phyloP scores from a whole-genome alignment of 2,888 invertebrate genomes.

The Subacronicta megacephala region DNA sequence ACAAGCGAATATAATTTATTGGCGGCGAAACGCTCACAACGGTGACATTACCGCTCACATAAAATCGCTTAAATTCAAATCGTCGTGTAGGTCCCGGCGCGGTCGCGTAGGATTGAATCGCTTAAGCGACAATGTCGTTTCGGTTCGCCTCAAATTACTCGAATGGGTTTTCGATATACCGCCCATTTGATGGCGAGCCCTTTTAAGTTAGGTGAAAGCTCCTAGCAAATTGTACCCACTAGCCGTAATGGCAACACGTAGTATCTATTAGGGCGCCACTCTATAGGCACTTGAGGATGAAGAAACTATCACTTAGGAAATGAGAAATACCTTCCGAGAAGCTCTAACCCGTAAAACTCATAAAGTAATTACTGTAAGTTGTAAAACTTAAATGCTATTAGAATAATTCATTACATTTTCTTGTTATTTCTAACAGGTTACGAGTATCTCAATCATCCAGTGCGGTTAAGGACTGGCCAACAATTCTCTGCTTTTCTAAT shows the following conservation, averaged over 20 bases:
- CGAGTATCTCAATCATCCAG: too few relatives aligned
- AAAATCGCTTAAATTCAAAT: slow-evolving; percentile 80
- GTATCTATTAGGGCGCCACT: slow-evolving; percentile 56
- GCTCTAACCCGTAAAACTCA: slow-evolving; percentile 23
- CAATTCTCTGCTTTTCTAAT: too few relatives aligned
- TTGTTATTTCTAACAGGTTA: too few relatives aligned
- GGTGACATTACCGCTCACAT: slow-evolving; percentile 62
- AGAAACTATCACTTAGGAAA: slow-evolving; percentile 54
- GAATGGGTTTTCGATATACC: slow-evolving; percentile 85
- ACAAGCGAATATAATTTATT: slow-evolving; percentile 56
- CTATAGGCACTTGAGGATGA: slow-evolving; percentile 53
- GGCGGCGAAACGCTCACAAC: slow-evolving; percentile 50
- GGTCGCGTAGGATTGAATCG: slow-evolving; percentile 82
- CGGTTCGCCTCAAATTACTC: slow-evolving; percentile 84
- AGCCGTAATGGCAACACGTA: slow-evolving; percentile 64
- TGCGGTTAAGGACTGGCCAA: too few relatives aligned
- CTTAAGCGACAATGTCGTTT: slow-evolving; percentile 82
- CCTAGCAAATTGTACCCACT: slow-evolving; percentile 71
- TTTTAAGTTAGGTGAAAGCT: slow-evolving; percentile 72
- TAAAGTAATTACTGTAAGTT: too few relatives aligned
- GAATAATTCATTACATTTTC: slow-evolving; percentile 9
- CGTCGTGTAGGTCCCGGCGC: slow-evolving; percentile 74
- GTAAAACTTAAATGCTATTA: slow-evolving; percentile 34
- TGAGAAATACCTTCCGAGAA: slow-evolving; percentile 38
- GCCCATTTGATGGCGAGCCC: slow-evolving; percentile 73